Percentiles rank a stretch among this genome's conserved stretches.
Conservation (phyloP, 2,113 vertebrate genomes). For the Antennarius striatus region DNA sequence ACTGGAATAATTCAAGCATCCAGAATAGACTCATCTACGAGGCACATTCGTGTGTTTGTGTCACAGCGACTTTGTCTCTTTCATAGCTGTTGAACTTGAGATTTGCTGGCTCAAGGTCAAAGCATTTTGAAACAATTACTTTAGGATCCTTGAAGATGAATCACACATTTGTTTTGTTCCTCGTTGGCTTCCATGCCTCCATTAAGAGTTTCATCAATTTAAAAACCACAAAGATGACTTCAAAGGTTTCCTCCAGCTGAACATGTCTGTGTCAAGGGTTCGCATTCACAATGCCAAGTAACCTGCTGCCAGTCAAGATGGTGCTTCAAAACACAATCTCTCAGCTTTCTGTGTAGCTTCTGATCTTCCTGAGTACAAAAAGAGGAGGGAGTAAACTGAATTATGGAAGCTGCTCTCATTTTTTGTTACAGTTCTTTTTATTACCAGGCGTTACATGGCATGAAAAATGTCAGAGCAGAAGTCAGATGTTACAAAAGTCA, state of each 20-base stretch:
- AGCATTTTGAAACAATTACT: slow-evolving; percentile 57
- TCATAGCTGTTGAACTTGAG: slow-evolving; percentile 39
- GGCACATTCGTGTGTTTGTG: slow-evolving; percentile 38
- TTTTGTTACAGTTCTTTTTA: no score
- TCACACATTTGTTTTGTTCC: slow-evolving; percentile 54
- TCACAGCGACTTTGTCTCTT: slow-evolving; percentile 1
- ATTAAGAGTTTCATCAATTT: slow-evolving; percentile 51
- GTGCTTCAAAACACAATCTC: slow-evolving; percentile 1
- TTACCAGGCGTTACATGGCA: no score
- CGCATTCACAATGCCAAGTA: slow-evolving; percentile 20
- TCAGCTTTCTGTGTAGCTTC: slow-evolving; percentile 12
- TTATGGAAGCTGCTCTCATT: slow-evolving; percentile 3
- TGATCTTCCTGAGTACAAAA: neutral
- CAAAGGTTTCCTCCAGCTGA: slow-evolving; percentile 36
- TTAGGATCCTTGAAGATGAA: slow-evolving; percentile 43
- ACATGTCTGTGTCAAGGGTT: slow-evolving; percentile 9
- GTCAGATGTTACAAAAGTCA: neutral
- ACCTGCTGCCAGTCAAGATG: slow-evolving; percentile 29
- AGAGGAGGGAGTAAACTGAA: slow-evolving; percentile 10
- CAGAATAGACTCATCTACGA: neutral
- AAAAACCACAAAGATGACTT: slow-evolving; percentile 37
- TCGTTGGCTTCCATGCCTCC: slow-evolving; percentile 27
- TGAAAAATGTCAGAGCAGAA: neutral
- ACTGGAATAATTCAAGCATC: neutral
- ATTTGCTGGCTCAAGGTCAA: slow-evolving; percentile 40